phyloP scores from a whole-genome alignment of 1,140 invertebrate genomes.

The Diabrotica virgifera region DNA sequence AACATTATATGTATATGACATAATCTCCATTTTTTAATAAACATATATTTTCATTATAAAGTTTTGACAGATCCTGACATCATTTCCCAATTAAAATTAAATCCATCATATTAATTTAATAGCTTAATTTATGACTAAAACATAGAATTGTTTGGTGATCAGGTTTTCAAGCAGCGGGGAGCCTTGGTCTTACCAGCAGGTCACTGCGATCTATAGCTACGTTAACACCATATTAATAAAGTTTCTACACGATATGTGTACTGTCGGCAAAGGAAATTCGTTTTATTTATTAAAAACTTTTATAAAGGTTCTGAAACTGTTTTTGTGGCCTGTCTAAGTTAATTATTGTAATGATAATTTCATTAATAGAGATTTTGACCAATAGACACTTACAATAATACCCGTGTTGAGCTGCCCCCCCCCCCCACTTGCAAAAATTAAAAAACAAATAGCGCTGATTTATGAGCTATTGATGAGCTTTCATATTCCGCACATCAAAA shows the following conservation, averaged over 20 bases:
- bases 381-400: too few species aligned
- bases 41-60: constrained; percentile 1
- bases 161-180: background rate
- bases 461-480: too few species aligned
- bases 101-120: constrained; percentile 1
- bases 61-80: background rate
- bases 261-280: background rate
- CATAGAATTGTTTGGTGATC: constrained; percentile 14
- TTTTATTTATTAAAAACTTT: background rate
- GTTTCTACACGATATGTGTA: background rate
- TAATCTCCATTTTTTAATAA: too few species aligned
- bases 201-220: background rate
- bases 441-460: too few species aligned
- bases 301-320: background rate
- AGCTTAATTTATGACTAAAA: constrained; percentile 5
- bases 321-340: too few species aligned
- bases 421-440: too few species aligned
- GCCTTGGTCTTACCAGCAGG: background rate
- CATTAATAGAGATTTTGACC: too few species aligned
- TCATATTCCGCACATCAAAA: too few species aligned
- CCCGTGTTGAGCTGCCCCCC: too few species aligned
- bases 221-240: constrained; percentile 9
- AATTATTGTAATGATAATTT: too few species aligned
- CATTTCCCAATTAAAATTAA: background rate
- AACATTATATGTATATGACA: too few species aligned